A percentile compares a stretch with the other conserved stretches of the same genome.
phyloP scores from a whole-genome alignment of 1,140 invertebrate genomes.

The Hylaeus anthracinus region DNA sequence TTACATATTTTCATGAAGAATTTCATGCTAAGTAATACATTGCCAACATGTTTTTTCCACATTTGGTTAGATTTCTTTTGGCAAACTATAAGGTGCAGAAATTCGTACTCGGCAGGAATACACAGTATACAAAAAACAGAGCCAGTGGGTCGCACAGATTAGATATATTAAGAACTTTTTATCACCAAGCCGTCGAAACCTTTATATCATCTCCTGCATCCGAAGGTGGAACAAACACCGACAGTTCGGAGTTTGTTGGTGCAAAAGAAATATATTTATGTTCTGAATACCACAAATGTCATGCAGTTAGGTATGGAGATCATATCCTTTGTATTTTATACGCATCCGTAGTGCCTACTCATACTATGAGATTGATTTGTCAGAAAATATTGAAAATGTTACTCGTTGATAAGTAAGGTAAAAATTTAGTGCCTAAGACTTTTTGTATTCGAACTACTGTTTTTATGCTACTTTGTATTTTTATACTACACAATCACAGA shows the following conservation, averaged over 20 bases:
- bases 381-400: slow-evolving; percentile 81
- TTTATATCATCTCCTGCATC: slow-evolving; percentile 64
- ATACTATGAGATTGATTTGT: slow-evolving; percentile 84
- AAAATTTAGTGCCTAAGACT: slow-evolving; percentile 1
- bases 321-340: slow-evolving; percentile 87
- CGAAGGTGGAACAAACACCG: slow-evolving; percentile 40
- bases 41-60: background rate
- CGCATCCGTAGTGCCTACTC: slow-evolving; percentile 84
- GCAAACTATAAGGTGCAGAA: slow-evolving; percentile 85
- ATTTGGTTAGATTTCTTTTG: slow-evolving; percentile 84
- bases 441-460: background rate
- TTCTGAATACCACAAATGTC: slow-evolving; percentile 92
- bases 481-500: background rate
- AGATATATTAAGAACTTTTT: slow-evolving; percentile 88
- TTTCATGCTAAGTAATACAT: background rate
- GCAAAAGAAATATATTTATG: slow-evolving; percentile 89
- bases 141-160: slow-evolving; percentile 83
- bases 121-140: slow-evolving; percentile 81
- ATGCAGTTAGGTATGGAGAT: slow-evolving; percentile 84
- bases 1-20: background rate
- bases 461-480: background rate
- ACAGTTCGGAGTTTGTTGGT: slow-evolving; percentile 63
- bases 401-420: slow-evolving; percentile 80
- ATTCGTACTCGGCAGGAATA: slow-evolving; percentile 85
- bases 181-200: slow-evolving; percentile 84